A percentile compares a stretch with the other conserved stretches of the same genome.
Evolutionary conservation across 1,140 invertebrate species (phyloP).

Genomic region (Drosophila persimilis): DNA sequence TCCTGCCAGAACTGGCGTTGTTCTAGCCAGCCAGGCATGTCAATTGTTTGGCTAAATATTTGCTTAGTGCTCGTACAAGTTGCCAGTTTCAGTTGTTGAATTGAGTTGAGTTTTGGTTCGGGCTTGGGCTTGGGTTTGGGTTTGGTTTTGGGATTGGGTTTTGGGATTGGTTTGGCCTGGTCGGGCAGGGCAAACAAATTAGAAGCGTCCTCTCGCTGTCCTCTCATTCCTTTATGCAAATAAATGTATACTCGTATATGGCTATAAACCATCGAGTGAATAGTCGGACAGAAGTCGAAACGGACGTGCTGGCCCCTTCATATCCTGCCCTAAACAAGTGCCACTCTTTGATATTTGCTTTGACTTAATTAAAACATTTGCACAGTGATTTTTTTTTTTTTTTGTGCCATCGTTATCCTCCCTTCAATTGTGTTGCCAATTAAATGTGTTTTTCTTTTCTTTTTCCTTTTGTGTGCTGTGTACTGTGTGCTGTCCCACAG

Average conservation of each 20-base stretch:
- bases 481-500: slow-evolving; percentile 84
- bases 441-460: slow-evolving; percentile 40
- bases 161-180: slow-evolving; percentile 39
- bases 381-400: slow-evolving; percentile 61
- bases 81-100: slow-evolving; percentile 71
- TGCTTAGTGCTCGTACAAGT: slow-evolving; percentile 72
- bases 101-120: slow-evolving; percentile 24
- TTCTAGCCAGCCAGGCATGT: slow-evolving; percentile 71
- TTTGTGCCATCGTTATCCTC: slow-evolving; percentile 12
- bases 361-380: slow-evolving; percentile 82
- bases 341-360: slow-evolving; percentile 74
- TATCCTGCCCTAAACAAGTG: slow-evolving; percentile 75
- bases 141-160: slow-evolving; percentile 20
- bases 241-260: slow-evolving; percentile 40
- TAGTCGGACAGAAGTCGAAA: slow-evolving; percentile 16
- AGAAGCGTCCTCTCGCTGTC: slow-evolving; percentile 43
- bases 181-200: slow-evolving; percentile 72
- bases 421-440: slow-evolving; percentile 58
- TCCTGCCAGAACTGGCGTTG: slow-evolving; percentile 58
- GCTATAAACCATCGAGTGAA: slow-evolving; percentile 36
- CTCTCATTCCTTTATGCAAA: slow-evolving; percentile 67
- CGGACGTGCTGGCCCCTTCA: slow-evolving; percentile 58
- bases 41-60: slow-evolving; percentile 79
- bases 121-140: neutral
- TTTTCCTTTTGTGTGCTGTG: neutral